Conservation (phyloP, 2,797 vertebrate species). For the Spinus olivaceus region DNA sequence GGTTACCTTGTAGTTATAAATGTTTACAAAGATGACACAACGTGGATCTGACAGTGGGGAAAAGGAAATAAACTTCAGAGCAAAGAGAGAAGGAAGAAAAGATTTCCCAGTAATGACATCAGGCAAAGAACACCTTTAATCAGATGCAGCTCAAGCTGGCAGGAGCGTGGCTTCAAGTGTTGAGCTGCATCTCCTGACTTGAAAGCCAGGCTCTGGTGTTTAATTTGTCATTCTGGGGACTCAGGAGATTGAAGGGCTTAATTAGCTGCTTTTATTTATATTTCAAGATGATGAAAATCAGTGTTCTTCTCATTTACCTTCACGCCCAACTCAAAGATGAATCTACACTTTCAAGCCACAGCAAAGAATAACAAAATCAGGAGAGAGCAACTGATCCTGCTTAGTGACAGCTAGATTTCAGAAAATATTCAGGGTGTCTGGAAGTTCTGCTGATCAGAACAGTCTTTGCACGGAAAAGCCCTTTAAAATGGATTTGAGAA, state of each 20-base stretch:
- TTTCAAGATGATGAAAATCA: neutral
- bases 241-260: slow-evolving; percentile 1
- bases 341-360: neutral
- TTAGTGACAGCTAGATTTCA: neutral
- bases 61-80: neutral
- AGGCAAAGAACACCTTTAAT: neutral
- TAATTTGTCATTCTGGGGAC: slow-evolving; percentile 3
- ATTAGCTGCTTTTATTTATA: slow-evolving; percentile 35
- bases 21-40: neutral
- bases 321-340: neutral
- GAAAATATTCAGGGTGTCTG: neutral
- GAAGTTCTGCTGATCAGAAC: neutral
- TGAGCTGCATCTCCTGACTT: neutral
- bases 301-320: neutral
- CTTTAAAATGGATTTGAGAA: neutral
- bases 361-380: neutral
- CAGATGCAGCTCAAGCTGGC: neutral
- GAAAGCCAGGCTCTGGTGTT: neutral
- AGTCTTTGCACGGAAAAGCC: neutral
- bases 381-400: neutral
- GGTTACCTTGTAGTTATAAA: neutral
- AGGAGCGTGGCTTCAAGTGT: neutral
- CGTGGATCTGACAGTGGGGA: neutral
- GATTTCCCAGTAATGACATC: neutral
- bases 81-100: neutral